Base-by-base conservation (phyloP, 1,140 invertebrate species). In the Agrilus planipennis region DNA sequence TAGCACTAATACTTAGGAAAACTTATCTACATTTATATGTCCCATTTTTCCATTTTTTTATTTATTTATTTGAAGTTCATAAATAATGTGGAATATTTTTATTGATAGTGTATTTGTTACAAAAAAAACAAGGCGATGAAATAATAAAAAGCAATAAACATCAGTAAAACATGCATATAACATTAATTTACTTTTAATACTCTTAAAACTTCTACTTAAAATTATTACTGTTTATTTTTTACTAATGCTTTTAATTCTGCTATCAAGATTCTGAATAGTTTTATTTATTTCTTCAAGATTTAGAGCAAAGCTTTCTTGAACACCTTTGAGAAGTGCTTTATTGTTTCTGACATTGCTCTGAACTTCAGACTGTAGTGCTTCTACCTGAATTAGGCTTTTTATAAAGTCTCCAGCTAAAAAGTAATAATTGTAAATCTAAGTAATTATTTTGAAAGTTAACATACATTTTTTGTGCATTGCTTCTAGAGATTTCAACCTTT, bases 401-500 rank as follows among this genome's bases (percentile, higher is more conserved):
- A 77, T 78, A 55, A 91, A 91, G 57, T 88, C 82, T 38, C 79
- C 76, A 46, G 86, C 88, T 92, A 62, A 29, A 73, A 75, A 11
- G 18, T 18, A 31, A 44, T 34, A 54, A 44, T n/a, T n/a, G n/a
- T n/a, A n/a, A n/a, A 29, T 17, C 1, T 25, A 27, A 15, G 12
- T 9, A 7, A 7, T 9, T 22, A 3, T 25, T 16, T n/a, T n/a
- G n/a, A n/a, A n/a, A 7, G 42, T 35, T 29, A 21, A 47, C 47
- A 58, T 64, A 88, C 85, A 87, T 79, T 91, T 84, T 66, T 86
- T 80, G 62, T 93, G 89, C 5, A 93, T 62, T n/a, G 76, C 71
- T 61, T 89, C 82, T 1, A 94, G 64, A 4, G 87, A 77, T 46
- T 81, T 70, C 69, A 93, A 76, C 45, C 89, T 71, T 47, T 90